Base-by-base conservation (phyloP, 2,113 vertebrate genomes). In the Hucho hucho region DNA sequence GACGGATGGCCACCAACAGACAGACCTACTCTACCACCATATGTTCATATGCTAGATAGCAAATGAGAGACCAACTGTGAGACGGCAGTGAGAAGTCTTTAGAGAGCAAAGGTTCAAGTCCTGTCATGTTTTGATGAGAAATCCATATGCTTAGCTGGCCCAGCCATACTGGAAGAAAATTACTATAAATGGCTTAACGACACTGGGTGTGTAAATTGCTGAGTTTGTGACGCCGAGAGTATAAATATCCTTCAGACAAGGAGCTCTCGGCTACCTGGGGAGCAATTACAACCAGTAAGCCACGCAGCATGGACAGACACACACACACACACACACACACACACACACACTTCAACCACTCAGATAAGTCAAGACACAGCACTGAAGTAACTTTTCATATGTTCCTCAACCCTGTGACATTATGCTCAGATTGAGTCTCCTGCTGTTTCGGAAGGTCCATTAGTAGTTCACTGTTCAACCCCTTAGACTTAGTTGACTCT, bases 291-390 rank as follows among this genome's bases (percentile, higher is more conserved):
- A 32, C 29, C 29, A 29, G 25, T 65, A 28, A 65, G 64, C 64
- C 26, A 65, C 16, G 26, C 13, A 20, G 64, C 25, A 22, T 29
- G 64, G 56, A 78, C 79, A 79, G 80, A 81, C 79, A 22, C 63
- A 87, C 83, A 78, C 85, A 85, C 89, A 83, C 79, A 76, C 28
- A 5, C 28, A 29, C 28, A 49, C 75, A 81, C 79, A 79, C 64
- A 58, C 20, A 28, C 75, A 72, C 72, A 28, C 22, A 7, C 11
- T 24, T 16, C 59, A 63, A 11, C 22, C 20, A 25, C 20, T 63
- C 20, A n/a, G 59, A 11, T 18, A 24, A 11, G 59, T 7, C 22
- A 7, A 63, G 6, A 28, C 25, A 1, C 63, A 28, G 24, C 24
- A 14, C 24, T 16, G 14, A 61, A 53, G 13, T 53, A 14, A 22